Evolutionary conservation across 2,888 invertebrate genomes (phyloP).

Genomic region (Prosapia bicincta): DNA sequence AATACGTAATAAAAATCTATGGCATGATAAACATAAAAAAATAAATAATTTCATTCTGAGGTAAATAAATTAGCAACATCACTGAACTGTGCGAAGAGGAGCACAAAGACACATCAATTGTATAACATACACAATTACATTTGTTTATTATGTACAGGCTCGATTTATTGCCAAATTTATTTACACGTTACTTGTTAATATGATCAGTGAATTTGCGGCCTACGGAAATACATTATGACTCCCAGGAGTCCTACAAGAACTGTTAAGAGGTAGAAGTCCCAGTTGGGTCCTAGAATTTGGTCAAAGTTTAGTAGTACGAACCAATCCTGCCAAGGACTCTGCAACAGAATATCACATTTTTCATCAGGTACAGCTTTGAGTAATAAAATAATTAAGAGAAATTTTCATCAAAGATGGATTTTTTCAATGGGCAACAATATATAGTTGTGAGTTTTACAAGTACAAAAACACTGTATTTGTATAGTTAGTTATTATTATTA

Average conservation of each 20-base stretch:
- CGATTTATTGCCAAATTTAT: not conserved
- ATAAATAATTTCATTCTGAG: not conserved
- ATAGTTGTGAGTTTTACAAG: not conserved
- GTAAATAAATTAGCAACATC: not conserved
- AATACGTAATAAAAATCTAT: not conserved
- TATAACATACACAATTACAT: not conserved
- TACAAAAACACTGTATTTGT: not conserved
- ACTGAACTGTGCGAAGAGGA: not conserved
- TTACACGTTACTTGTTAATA: not conserved
- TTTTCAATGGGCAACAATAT: constrained; percentile 14
- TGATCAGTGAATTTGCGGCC: constrained; percentile 48
- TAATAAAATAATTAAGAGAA: too few species aligned
- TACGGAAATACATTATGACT: constrained; percentile 73
- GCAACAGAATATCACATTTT: constrained; percentile 43
- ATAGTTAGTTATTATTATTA: too few species aligned
- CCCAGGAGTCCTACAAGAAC: constrained; percentile 77
- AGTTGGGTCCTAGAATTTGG: constrained; percentile 74
- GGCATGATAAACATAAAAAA: not conserved
- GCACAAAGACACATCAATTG: not conserved
- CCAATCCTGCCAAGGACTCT: constrained; percentile 53
- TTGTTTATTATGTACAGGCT: not conserved
- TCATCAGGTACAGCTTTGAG: too few species aligned
- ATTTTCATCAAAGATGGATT: not conserved
- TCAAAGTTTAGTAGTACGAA: constrained; percentile 62
- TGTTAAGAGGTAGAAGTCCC: constrained; percentile 92